Evolutionary conservation across 2,888 invertebrate species (phyloP).

Genomic region (Hedychridium roseum): DNA sequence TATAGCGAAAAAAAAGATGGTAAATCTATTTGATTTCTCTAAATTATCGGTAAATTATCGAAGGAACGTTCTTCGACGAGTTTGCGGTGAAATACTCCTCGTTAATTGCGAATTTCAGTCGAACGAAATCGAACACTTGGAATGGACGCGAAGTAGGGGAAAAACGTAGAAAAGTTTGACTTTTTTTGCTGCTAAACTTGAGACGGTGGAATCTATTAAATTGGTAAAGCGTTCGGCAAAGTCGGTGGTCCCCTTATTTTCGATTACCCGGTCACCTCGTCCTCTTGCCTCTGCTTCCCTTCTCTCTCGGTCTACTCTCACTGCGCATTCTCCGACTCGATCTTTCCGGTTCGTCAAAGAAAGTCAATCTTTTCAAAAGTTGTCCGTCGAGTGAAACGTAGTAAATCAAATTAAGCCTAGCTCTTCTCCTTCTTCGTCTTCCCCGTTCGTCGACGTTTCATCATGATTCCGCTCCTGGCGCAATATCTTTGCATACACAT

Average conservation of each 20-base stretch:
- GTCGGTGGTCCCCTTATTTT: constrained; percentile 36
- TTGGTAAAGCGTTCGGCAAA: constrained; percentile 28
- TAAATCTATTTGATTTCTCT: too few relatives aligned
- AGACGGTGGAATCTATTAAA: constrained; percentile 52
- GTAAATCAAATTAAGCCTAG: constrained; percentile 58
- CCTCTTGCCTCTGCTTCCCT: constrained; percentile 12
- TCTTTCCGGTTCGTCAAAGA: constrained; percentile 20
- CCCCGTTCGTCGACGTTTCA: not conserved
- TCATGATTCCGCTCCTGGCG: not conserved
- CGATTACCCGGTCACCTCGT: constrained; percentile 35
- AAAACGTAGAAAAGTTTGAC: too few relatives aligned
- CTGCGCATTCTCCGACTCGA: too few relatives aligned
- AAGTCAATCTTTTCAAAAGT: constrained; percentile 60
- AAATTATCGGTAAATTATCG: too few relatives aligned
- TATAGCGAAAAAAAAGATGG: too few relatives aligned
- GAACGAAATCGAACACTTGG: too few relatives aligned
- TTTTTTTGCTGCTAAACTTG: too few relatives aligned
- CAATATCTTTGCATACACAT: not conserved
- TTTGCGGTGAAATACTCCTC: too few relatives aligned
- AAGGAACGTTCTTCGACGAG: too few relatives aligned
- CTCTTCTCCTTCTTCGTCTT: constrained; percentile 1
- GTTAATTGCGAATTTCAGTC: too few relatives aligned
- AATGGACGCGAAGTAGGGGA: too few relatives aligned
- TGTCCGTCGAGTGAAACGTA: constrained; percentile 54
- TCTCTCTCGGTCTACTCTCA: constrained; percentile 6